Base-by-base conservation (phyloP, 2,888 invertebrate genomes). In the Lithodes maja region DNA sequence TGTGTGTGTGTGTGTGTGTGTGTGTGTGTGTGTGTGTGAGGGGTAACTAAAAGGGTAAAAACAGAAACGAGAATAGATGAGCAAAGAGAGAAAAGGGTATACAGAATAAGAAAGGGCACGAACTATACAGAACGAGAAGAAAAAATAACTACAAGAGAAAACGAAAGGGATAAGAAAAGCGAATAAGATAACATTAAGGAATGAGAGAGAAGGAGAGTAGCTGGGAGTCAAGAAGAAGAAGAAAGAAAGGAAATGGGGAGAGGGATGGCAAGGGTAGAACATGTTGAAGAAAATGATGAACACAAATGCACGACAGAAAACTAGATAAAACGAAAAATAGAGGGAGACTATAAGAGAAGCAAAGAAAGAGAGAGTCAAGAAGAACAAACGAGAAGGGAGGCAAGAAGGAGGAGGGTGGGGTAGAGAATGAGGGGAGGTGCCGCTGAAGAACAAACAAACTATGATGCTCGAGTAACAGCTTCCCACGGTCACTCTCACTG, bases 391-490 rank as follows among this genome's bases (percentile, higher is more conserved):
- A 1, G 77, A 53, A 12, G 50, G 33, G 12, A n/a, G 33, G 33
- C 33, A 5, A 3, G 17, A 17, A 15, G 54, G 33, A 1, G 33
- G 75, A 33, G 54, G 9, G 53, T 5, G 75, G 54, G 52, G 15
- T 5, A 5, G 3, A n/a, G 74, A 2, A 74, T 3, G 7, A 17
- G 54, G 7, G 12, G 49, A 3, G 78, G 61, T 15, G 77, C 7
- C 55, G 61, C 17, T 33, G 52, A 69, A 78, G 86, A 82, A 86
- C 86, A 86, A 86, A 86, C 86, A 86, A 86, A 86, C 86, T 55
- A 86, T 86, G 86, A 82, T 82, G 86, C 86, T 86, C 86, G 33
- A 61, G 86, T 86, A 86, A 86, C 86, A 81, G 82, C 69, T 86
- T 86, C 86, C 86, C 86, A 86, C 86, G 86, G 74, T 86, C 82